Percentiles rank a stretch among this genome's conserved stretches.
phyloP scores from a whole-genome alignment of 2,797 vertebrate genomes.

The Crenichthys baileyi region DNA sequence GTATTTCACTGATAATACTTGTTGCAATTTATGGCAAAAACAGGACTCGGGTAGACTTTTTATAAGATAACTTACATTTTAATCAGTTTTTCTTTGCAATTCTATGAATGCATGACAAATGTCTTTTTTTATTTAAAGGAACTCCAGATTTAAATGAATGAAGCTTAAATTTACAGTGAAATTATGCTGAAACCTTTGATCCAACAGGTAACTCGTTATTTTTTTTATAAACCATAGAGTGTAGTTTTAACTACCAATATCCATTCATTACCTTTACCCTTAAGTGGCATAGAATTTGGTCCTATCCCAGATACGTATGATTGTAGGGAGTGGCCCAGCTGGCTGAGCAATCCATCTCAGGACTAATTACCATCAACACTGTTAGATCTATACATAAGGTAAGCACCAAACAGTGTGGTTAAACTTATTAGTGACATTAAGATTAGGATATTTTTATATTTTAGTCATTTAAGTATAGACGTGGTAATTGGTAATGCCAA shows the following conservation, averaged over 20 bases:
- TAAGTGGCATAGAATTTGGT: background rate
- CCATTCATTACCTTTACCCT: too few species aligned
- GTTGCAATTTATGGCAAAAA: background rate
- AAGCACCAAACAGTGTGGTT: background rate
- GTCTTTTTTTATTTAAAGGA: too few species aligned
- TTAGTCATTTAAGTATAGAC: too few species aligned
- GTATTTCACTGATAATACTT: background rate
- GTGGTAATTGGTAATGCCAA: too few species aligned
- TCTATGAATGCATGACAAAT: background rate
- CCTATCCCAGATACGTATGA: background rate
- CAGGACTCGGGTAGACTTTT: background rate
- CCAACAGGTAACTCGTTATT: background rate
- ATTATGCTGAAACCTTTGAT: background rate
- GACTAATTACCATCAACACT: constrained; percentile 2
- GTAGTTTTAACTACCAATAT: background rate
- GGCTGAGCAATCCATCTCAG: background rate
- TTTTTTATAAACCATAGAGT: background rate
- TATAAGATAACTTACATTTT: background rate
- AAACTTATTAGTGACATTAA: too few species aligned
- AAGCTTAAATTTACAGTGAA: background rate
- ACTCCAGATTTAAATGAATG: background rate
- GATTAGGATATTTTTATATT: too few species aligned
- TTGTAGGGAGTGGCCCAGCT: background rate
- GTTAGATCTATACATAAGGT: constrained; percentile 9
- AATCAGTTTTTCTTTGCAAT: background rate